phyloP scores from a whole-genome alignment of 2,797 vertebrate species.

The Gambusia yucatana region DNA sequence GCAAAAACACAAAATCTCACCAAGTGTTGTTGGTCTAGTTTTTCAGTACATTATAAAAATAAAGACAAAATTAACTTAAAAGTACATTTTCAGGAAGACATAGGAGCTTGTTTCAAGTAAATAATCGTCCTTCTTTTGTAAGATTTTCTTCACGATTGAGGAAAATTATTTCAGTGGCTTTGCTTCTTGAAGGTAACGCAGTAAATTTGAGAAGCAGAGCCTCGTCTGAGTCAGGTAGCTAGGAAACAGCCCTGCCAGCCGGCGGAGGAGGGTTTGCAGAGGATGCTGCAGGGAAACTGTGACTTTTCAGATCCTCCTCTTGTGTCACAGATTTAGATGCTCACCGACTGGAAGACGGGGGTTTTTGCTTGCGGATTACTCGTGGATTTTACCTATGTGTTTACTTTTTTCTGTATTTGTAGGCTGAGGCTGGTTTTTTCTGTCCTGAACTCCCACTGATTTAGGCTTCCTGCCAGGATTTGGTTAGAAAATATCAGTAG shows the following conservation, averaged over 20 bases:
- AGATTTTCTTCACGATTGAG: constrained; percentile 5
- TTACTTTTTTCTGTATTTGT: constrained; percentile 8
- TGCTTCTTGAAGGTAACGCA: constrained; percentile 26
- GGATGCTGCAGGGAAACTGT: constrained; percentile 58
- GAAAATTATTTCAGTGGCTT: constrained; percentile 40
- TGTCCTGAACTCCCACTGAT: constrained; percentile 57
- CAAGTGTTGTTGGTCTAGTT: too few relatives aligned
- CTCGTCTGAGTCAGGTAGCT: constrained; percentile 76
- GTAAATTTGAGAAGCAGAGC: constrained; percentile 57
- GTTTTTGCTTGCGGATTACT: not conserved
- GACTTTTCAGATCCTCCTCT: constrained; percentile 63
- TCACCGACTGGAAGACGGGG: constrained; percentile 5
- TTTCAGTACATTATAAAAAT: too few relatives aligned
- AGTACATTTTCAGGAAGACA: too few relatives aligned
- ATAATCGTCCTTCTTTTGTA: not conserved
- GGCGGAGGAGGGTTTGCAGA: constrained; percentile 60
- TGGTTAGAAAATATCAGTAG: constrained; percentile 33
- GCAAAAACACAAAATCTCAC: too few relatives aligned
- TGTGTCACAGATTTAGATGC: constrained; percentile 47
- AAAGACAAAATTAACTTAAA: too few relatives aligned
- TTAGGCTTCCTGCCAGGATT: constrained; percentile 61
- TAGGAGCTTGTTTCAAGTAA: too few relatives aligned
- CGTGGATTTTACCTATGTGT: not conserved
- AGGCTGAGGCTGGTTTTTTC: constrained; percentile 39
- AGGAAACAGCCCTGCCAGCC: constrained; percentile 76